Base-by-base conservation (phyloP, 2,888 invertebrate genomes). In the Cistogaster globosa region DNA sequence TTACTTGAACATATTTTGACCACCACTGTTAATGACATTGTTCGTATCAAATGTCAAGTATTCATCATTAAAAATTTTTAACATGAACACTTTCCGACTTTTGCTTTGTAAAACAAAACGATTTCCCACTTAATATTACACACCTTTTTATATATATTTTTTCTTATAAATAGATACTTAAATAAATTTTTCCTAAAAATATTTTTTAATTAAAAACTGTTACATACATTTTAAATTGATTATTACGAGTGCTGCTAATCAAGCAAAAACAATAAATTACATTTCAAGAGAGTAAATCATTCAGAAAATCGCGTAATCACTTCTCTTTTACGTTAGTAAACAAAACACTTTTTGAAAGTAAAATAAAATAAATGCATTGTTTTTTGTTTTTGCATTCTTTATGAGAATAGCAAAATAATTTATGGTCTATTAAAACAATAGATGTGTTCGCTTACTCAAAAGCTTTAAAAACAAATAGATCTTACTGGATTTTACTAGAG, bases 331-430 rank as follows among this genome's bases (percentile, higher is more conserved):
- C 12, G 6, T 65, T 71, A 0, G 42, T 58, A 62, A 83, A 83
- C 51, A 71, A 55, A 42, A 65, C n/a, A 78, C 0, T 12, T 42
- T 11, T 42, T 42, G 2, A 5, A 32, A 32, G 0, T 3, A 42
- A 14, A 42, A 32, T 48, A 48, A n/a, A 58, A n/a, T n/a, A 48
- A 48, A n/a, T n/a, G 42, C 6, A 48, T 60, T n/a, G 22, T 42
- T 77, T 69, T 32, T 45, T 14, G 9, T 48, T 69, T 32, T 45
- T 14, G 9, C 36, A 4, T 26, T n/a, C 62, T 78, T 60, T 42
- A 71, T 76, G 63, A 84, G 53, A 62, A 65, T 11, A 45, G n/a
- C 79, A 71, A 71, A 3, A 26, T 55, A 80, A 65, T 82, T 51
- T 75, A 62, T 69, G 0, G 48, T 71, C 16, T 53, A 38, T 53